These are phyloP conservation scores for Ethmia dodecea DNA, from an alignment of 2,888 invertebrate genomes.

Conservation along the genomic window DNA sequence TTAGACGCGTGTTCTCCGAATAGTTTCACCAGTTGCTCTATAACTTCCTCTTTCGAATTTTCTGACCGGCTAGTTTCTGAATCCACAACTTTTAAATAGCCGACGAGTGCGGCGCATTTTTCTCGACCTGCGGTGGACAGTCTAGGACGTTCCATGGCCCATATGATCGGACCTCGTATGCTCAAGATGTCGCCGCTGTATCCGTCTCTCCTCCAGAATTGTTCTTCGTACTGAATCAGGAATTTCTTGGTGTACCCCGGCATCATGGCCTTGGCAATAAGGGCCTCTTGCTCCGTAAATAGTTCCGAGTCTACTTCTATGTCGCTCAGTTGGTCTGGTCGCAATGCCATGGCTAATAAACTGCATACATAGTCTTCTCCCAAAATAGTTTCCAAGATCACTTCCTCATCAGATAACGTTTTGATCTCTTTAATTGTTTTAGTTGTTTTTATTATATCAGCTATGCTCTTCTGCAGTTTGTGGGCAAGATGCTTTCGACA, in stretches of 20 bases:
- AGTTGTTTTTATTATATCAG: conserved; percentile 45
- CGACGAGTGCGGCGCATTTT: conserved; percentile 42
- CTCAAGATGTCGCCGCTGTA: conserved; percentile 68
- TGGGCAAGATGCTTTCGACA: conserved; percentile 45
- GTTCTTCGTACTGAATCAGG: conserved; percentile 47
- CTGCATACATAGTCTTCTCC: conserved; percentile 60
- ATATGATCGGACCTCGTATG: conserved; percentile 61
- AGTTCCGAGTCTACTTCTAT: conserved; percentile 52
- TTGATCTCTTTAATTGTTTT: conserved; percentile 52
- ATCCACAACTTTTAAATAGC: conserved; percentile 43
- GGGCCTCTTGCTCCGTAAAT: conserved; percentile 31
- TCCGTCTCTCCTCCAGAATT: conserved; percentile 55
- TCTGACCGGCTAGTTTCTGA: conserved; percentile 5
- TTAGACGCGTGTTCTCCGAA: conserved; percentile 51
- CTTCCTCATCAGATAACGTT: conserved; percentile 45
- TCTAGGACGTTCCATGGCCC: conserved; percentile 61
- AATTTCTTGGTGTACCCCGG: conserved; percentile 52
- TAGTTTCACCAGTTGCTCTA: conserved; percentile 51
- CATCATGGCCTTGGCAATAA: conserved; percentile 32
- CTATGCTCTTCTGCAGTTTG: conserved; percentile 51
- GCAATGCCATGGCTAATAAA: conserved; percentile 60
- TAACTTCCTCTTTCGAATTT: conserved; percentile 37
- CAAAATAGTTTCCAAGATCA: conserved; percentile 56
- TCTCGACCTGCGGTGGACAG: conserved; percentile 47
- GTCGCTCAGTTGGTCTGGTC: conserved; percentile 51